Percentiles rank a stretch among this genome's conserved stretches.
phyloP scores from a whole-genome alignment of 2,113 vertebrate species.

The Oxyruncus cristatus region DNA sequence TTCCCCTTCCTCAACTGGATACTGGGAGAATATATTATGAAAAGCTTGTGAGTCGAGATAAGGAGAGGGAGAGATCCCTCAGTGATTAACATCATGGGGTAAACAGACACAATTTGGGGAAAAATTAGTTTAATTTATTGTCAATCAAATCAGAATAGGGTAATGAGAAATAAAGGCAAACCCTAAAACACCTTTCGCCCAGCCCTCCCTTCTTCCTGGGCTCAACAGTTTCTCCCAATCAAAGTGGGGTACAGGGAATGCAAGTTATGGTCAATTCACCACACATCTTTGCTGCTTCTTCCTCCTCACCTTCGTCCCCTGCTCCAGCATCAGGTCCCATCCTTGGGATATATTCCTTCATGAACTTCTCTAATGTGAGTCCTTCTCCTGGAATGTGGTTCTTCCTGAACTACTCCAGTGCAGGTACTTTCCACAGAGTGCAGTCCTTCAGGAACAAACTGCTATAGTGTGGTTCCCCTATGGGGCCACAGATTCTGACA shows the following conservation, averaged over 20 bases:
- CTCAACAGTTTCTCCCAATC: neutral
- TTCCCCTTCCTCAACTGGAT: neutral
- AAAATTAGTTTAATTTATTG: neutral
- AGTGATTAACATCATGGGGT: neutral
- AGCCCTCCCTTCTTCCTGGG: neutral
- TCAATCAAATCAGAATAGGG: neutral
- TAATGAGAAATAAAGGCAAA: neutral
- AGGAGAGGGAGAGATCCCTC: neutral
- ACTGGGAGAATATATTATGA: neutral
- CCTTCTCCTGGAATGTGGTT: neutral
- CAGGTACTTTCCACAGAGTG: neutral
- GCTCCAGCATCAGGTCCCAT: accelerated
- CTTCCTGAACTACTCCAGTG: neutral
- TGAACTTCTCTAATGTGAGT: neutral
- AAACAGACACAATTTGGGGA: neutral
- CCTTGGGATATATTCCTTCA: neutral
- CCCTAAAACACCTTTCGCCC: neutral
- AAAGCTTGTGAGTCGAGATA: accelerated
- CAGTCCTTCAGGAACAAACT: neutral
- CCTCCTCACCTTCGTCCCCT: accelerated
- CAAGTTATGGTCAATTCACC: accelerated
- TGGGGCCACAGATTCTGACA: neutral
- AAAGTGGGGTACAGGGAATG: accelerated
- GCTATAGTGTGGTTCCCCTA: accelerated
- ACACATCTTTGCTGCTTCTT: neutral